Evolutionary conservation across 1,140 invertebrate species (phyloP), one percentile per base, ranked within the genome.

Genomic region (Aphis gossypii): DNA sequence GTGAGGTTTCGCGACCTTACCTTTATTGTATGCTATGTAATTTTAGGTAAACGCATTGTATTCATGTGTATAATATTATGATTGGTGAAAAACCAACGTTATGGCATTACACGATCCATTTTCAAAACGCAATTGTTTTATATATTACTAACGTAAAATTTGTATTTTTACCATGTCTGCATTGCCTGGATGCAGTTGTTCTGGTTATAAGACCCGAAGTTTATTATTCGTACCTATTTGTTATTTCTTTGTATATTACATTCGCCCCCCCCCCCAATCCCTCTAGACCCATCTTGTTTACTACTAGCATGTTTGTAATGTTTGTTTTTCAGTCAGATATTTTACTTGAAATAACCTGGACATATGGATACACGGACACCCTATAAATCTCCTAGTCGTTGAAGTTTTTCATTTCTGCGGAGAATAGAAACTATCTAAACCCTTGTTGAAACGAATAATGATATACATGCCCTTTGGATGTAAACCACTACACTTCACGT

Each of bases 341-440:
- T 90, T 56, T 38, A 41, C 7, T 60, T 41, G 48, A 90, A 90
- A 90, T 56, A 90, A 56, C 88, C 88, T 90, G 54, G 88, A 60
- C 88, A 56, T 41, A 90, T 60, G 54, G 51, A 90, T 90, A 56
- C 88, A 60, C 51, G 48, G 54, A 51, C 48, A 90, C n/a, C 51
- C 88, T 41, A 90, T 90, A 56, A 56, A 90, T 90, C 51, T 90
- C 51, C 54, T 11, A 20, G 41, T 46, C 25, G 35, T 35, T 54
- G 88, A 54, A 54, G n/a, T 56, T 90, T 56, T 90, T 60, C 51
- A 60, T 90, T 38, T 90, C 54, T 90, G 38, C 8, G 41, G 48
- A 56, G 51, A 60, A 41, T 38, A n/a, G 14, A 87, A 48, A 87
- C 86, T 87, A 87, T 90, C n/a, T 44, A 60, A 90, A 90, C 56